A percentile compares a stretch with the other conserved stretches of the same genome.
These are phyloP conservation scores for Petrolisthes cinctipes DNA, from an alignment of 2,888 invertebrate species.

Conservation along the genomic window DNA sequence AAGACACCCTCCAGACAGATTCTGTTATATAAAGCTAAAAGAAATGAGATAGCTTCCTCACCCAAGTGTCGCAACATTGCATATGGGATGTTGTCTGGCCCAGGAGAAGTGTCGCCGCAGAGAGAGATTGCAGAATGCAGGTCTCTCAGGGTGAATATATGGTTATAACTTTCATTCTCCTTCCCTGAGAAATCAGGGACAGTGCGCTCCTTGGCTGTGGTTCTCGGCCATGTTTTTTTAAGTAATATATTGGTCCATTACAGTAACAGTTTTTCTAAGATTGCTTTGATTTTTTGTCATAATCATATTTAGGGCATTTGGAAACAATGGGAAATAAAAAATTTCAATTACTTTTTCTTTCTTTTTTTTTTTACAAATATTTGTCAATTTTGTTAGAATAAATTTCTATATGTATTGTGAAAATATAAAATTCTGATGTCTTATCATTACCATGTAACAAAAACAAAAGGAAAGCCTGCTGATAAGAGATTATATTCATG, in stretches of 20 bases:
- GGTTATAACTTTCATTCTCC: no score
- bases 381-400: neutral
- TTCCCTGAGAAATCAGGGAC: no score
- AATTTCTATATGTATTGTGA: neutral
- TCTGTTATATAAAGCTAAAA: no score
- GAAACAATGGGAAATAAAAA: neutral
- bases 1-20: no score
- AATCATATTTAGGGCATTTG: neutral
- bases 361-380: neutral
- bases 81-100: no score
- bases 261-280: neutral
- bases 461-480: neutral
- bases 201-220: no score
- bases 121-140: no score
- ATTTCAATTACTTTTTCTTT: neutral
- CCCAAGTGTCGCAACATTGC: no score
- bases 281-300: neutral
- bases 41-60: no score
- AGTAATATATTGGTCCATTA: neutral
- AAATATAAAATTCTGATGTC: neutral
- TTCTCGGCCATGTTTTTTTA: neutral
- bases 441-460: neutral
- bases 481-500: neutral
- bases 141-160: no score
- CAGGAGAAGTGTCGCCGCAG: no score